Percentiles rank a stretch among this genome's conserved stretches.
Conservation (phyloP, 2,113 vertebrate species). For the Machaerirhynchus nigripectus region DNA sequence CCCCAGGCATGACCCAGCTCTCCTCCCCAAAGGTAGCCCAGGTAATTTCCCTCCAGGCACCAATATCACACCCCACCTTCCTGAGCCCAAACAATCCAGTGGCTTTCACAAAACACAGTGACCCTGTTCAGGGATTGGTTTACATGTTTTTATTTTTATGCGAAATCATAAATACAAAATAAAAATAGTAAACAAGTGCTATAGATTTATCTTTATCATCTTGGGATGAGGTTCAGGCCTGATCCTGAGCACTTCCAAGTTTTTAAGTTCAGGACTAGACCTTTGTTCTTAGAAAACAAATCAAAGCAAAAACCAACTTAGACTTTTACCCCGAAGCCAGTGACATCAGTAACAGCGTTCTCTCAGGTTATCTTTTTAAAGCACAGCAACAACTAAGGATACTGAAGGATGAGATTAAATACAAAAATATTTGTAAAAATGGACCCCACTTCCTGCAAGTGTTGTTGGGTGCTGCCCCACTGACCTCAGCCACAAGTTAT, state of each 20-base stretch:
- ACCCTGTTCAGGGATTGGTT: not conserved
- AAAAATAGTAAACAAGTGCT: slow-evolving; percentile 59
- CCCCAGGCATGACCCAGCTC: not conserved
- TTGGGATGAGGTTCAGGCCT: not conserved
- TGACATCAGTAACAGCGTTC: not conserved
- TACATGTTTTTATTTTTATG: slow-evolving; percentile 52
- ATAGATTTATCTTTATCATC: not conserved
- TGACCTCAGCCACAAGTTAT: not conserved
- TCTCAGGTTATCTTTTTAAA: not conserved
- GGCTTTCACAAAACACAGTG: not conserved
- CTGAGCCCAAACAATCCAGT: not conserved
- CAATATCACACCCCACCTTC: not conserved
- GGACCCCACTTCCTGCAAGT: not conserved
- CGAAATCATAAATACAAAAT: slow-evolving; percentile 58
- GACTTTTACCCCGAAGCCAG: not conserved
- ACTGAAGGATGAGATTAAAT: not conserved
- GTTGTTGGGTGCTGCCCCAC: not conserved
- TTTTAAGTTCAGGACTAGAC: not conserved
- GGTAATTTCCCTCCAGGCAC: not conserved
- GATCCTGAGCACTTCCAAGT: not conserved
- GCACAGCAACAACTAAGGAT: not conserved
- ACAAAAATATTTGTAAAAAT: not conserved
- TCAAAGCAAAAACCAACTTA: not conserved
- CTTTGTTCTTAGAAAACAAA: not conserved
- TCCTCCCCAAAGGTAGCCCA: not conserved